Conservation (phyloP, 2,797 vertebrate species). For the Enteromius argenteus region DNA sequence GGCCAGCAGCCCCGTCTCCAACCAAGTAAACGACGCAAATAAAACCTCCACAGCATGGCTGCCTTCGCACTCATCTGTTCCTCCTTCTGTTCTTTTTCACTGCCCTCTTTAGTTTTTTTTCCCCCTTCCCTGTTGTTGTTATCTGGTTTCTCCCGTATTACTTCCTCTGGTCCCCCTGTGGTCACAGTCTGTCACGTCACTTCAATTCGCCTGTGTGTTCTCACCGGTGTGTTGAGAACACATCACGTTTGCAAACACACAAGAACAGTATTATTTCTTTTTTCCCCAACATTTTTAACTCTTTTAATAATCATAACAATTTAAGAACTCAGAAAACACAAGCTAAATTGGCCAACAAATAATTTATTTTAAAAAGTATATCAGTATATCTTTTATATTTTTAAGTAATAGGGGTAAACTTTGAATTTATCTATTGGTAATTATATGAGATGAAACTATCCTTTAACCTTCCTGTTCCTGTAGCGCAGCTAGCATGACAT, state of each 20-base stretch:
- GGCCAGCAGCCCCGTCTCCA: slow-evolving; percentile 88
- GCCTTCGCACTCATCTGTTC: slow-evolving; percentile 93
- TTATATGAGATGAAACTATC: not conserved
- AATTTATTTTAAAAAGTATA: not conserved
- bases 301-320: not conserved
- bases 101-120: slow-evolving; percentile 47
- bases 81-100: slow-evolving; percentile 74
- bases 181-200: slow-evolving; percentile 75
- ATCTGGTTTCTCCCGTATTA: slow-evolving; percentile 63
- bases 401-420: not conserved
- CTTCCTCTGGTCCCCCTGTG: slow-evolving; percentile 68
- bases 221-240: slow-evolving; percentile 63
- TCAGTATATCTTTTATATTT: not conserved
- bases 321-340: not conserved
- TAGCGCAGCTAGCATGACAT: not conserved
- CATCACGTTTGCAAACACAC: slow-evolving; percentile 57
- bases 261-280: not conserved
- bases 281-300: not conserved
- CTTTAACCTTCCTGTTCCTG: not conserved
- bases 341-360: not conserved
- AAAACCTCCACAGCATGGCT: slow-evolving; percentile 97
- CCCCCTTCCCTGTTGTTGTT: slow-evolving; percentile 26
- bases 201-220: slow-evolving; percentile 70
- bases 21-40: slow-evolving; percentile 99
- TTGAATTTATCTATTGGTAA: not conserved